Conservation (phyloP, 2,797 vertebrate species). For the Apodemus agrarius region DNA sequence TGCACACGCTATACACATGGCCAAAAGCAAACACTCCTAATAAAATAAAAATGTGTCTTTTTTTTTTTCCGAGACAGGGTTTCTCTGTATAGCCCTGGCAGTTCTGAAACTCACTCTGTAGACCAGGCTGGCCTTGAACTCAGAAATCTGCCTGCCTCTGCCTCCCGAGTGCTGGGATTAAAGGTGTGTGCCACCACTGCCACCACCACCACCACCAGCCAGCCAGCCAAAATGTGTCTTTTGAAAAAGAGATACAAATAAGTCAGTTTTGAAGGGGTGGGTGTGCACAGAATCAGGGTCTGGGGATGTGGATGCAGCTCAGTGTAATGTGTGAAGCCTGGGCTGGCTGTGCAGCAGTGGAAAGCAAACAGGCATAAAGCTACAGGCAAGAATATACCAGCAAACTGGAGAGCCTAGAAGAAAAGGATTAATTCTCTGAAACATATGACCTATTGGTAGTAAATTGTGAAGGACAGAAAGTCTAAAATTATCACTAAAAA, state of each 20-base stretch:
- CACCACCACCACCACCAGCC: too few relatives aligned
- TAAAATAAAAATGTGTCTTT: not conserved
- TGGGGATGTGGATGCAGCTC: too few relatives aligned
- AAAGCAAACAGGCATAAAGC: too few relatives aligned
- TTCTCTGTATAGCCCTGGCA: too few relatives aligned
- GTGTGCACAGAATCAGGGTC: not conserved
- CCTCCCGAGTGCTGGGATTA: too few relatives aligned
- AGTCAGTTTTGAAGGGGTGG: not conserved
- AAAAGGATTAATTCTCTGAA: not conserved
- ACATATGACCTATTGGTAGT: not conserved
- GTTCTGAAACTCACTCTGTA: too few relatives aligned
- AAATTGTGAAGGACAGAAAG: not conserved
- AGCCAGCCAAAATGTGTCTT: not conserved
- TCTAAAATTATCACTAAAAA: not conserved
- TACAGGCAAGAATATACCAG: too few relatives aligned
- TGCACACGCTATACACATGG: not conserved
- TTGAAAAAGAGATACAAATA: not conserved
- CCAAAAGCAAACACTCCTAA: not conserved
- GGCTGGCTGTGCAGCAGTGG: too few relatives aligned
- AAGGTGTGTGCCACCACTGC: too few relatives aligned
- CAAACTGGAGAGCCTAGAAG: not conserved
- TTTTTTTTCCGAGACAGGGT: too few relatives aligned
- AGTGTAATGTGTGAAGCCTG: not conserved
- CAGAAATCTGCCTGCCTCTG: too few relatives aligned
- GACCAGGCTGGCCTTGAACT: too few relatives aligned